phyloP scores from a whole-genome alignment of 2,113 vertebrate species.

The Hippopotamus amphibius region DNA sequence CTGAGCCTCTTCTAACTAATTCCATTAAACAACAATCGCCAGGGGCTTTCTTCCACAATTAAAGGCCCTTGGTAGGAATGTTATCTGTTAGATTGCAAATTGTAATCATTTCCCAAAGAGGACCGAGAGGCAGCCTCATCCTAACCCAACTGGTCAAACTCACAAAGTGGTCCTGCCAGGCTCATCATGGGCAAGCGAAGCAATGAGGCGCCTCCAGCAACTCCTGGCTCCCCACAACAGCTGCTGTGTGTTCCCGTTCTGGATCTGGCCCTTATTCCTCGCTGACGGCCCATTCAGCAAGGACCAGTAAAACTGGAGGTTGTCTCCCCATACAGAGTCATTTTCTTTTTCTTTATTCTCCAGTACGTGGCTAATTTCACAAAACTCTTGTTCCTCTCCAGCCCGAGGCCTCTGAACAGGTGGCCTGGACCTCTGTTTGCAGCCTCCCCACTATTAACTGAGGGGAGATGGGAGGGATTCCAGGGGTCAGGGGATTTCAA shows the following conservation, averaged over 20 bases:
- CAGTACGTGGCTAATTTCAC: not conserved
- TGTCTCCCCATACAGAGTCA: not conserved
- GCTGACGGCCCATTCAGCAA: not conserved
- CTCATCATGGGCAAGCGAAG: not conserved
- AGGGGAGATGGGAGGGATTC: not conserved
- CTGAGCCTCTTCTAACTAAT: conserved; percentile 55
- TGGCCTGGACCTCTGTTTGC: not conserved
- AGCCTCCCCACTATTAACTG: not conserved
- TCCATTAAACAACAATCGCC: conserved; percentile 52
- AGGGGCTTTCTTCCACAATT: conserved; percentile 43
- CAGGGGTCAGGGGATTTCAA: not conserved
- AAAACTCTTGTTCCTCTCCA: not conserved
- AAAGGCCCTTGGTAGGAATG: conserved; percentile 52
- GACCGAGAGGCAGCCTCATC: conserved; percentile 46
- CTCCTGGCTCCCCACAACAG: not conserved
- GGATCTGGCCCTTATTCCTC: not conserved
- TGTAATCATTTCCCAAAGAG: conserved; percentile 54
- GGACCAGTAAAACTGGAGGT: not conserved
- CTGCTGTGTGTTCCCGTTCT: not conserved
- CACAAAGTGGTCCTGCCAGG: conserved; percentile 52
- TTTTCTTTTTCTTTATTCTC: not conserved
- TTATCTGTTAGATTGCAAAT: conserved; percentile 47
- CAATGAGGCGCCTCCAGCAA: conserved; percentile 28
- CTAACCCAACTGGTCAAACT: not conserved
- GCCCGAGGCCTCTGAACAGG: not conserved